A percentile compares a stretch with the other conserved stretches of the same genome.
Conservation (phyloP, 2,888 invertebrate species). For the Dicyrtoma fusca region DNA sequence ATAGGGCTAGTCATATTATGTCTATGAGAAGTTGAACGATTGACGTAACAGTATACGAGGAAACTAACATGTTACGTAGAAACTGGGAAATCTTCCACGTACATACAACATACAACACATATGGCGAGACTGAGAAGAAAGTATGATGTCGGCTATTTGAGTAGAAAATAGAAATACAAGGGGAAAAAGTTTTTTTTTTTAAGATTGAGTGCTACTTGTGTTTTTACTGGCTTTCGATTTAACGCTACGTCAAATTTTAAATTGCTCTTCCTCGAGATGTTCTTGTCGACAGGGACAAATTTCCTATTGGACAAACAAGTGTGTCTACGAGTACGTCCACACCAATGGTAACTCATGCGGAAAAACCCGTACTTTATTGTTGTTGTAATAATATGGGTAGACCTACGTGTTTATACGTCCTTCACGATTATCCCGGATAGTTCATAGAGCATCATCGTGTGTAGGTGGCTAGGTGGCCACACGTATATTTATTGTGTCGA, state of each 20-base stretch:
- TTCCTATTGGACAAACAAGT: conserved; percentile 6
- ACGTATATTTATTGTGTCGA: background rate
- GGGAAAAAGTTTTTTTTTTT: conserved; percentile 15
- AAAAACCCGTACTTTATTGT: background rate
- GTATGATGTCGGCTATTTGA: conserved; percentile 15
- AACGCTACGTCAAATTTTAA: conserved; percentile 52
- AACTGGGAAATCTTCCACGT: too few species aligned
- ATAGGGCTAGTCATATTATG: too few species aligned
- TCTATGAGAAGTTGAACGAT: too few species aligned
- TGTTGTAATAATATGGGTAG: too few species aligned
- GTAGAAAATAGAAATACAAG: conserved; percentile 15
- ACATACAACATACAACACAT: too few species aligned
- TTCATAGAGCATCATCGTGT: too few species aligned
- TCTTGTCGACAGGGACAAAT: conserved; percentile 42
- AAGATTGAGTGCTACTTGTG: conserved; percentile 39
- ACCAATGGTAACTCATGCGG: background rate
- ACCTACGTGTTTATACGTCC: too few species aligned
- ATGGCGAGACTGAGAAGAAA: too few species aligned
- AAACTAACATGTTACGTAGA: too few species aligned
- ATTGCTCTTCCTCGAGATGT: conserved; percentile 44
- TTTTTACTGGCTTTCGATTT: conserved; percentile 46
- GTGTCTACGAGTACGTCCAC: background rate
- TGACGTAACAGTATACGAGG: too few species aligned
- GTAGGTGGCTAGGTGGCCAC: background rate
- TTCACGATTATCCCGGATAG: too few species aligned